Evolutionary conservation across 2,113 vertebrate species (phyloP).

Genomic region (Pseudopipra pipra): DNA sequence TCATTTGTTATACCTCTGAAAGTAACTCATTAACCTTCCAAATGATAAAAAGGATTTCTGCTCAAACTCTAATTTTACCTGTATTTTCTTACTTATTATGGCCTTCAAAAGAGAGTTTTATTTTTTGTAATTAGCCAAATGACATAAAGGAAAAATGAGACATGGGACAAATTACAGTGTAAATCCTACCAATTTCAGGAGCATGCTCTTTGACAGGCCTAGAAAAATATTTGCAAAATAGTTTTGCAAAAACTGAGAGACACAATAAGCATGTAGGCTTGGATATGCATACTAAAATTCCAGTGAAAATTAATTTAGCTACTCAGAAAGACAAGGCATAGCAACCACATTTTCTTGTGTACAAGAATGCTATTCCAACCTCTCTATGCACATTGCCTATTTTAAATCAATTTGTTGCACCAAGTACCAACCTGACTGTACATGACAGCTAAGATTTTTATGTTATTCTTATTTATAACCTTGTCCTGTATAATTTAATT

Average conservation of each 20-base stretch:
- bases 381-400: neutral
- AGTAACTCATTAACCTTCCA: neutral
- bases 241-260: neutral
- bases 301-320: slow-evolving; percentile 16
- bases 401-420: neutral
- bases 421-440: neutral
- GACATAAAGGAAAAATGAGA: neutral
- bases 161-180: neutral
- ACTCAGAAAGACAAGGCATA: neutral
- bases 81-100: neutral
- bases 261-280: neutral
- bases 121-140: neutral
- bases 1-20: neutral
- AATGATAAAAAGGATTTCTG: neutral
- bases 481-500: neutral
- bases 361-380: neutral
- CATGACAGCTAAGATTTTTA: neutral
- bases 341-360: neutral
- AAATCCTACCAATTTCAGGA: neutral
- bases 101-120: neutral
- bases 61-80: neutral
- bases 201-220: neutral
- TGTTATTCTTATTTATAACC: neutral
- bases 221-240: neutral
- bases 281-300: neutral